Percentiles rank a stretch among this genome's conserved stretches.
Conservation (phyloP, 2,113 vertebrate species). For the Eretmochelys imbricata region DNA sequence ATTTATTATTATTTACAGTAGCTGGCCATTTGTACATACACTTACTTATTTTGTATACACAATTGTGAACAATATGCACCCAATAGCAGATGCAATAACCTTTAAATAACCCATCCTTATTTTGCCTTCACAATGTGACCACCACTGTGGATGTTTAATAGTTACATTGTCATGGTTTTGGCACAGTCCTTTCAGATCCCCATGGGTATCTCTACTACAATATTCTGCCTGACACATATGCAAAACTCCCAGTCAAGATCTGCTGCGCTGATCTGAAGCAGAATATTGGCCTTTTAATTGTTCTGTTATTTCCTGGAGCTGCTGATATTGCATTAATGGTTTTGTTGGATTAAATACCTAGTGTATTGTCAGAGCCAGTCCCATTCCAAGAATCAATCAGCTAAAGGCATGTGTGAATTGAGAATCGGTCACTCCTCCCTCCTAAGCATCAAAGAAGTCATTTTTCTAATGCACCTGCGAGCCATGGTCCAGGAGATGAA, state of each 20-base stretch:
- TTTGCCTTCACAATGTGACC: accelerated
- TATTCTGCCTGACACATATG: background rate
- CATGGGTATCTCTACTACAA: background rate
- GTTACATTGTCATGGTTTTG: background rate
- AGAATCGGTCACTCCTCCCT: background rate
- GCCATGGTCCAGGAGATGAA: background rate
- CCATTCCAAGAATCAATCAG: background rate
- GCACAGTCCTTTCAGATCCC: background rate
- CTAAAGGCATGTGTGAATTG: background rate
- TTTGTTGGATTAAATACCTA: background rate
- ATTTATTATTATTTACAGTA: background rate
- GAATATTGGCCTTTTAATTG: background rate
- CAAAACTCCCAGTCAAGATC: background rate
- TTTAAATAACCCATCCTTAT: background rate
- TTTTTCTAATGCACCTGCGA: background rate
- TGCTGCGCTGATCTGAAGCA: accelerated
- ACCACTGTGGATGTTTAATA: background rate
- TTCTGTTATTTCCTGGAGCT: background rate
- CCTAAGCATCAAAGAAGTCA: accelerated
- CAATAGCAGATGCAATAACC: accelerated
- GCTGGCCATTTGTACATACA: background rate
- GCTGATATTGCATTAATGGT: accelerated
- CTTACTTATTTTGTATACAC: background rate
- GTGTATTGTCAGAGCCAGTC: background rate
- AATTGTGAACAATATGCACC: background rate